Evolutionary conservation across 1,140 invertebrate species (phyloP).

Genomic region (Adelges cooleyi): DNA sequence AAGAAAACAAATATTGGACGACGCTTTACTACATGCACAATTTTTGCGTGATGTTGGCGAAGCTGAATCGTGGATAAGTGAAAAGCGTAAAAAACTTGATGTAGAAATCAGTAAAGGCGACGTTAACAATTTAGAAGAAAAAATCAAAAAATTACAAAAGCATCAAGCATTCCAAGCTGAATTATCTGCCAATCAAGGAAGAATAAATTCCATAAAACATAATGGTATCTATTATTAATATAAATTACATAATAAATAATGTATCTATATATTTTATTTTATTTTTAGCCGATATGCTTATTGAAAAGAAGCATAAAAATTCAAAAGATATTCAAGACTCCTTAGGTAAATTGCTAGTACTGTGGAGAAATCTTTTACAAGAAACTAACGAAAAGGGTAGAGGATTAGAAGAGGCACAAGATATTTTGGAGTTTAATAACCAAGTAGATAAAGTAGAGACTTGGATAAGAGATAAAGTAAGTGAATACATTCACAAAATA

Average conservation of each 20-base stretch:
- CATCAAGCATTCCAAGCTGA: conserved; percentile 97
- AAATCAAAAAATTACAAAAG: conserved; percentile 93
- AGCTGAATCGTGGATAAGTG: conserved; percentile 82
- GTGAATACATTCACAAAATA: background rate
- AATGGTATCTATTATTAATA: conserved; percentile 39
- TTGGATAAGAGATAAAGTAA: conserved; percentile 82
- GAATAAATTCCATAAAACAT: conserved; percentile 69
- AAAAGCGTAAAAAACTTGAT: conserved; percentile 81
- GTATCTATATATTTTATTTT: conserved; percentile 2
- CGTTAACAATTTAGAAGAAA: conserved; percentile 66
- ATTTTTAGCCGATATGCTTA: conserved; percentile 48
- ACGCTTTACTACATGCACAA: conserved; percentile 72
- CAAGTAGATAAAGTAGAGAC: conserved; percentile 89
- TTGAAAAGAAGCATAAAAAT: conserved; percentile 52
- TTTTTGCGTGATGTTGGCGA: conserved; percentile 83
- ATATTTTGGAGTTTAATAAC: conserved; percentile 94
- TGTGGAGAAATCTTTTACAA: conserved; percentile 71
- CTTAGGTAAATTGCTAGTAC: conserved; percentile 53
- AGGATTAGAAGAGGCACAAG: conserved; percentile 91
- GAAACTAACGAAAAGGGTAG: conserved; percentile 67
- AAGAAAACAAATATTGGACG: conserved; percentile 56
- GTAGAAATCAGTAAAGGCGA: conserved; percentile 55
- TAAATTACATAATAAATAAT: background rate
- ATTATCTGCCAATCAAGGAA: conserved; percentile 72
- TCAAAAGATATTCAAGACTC: conserved; percentile 63